Percentiles rank a stretch among this genome's conserved stretches.
Conservation (phyloP, 2,113 vertebrate genomes). For the Siniperca knerii region DNA sequence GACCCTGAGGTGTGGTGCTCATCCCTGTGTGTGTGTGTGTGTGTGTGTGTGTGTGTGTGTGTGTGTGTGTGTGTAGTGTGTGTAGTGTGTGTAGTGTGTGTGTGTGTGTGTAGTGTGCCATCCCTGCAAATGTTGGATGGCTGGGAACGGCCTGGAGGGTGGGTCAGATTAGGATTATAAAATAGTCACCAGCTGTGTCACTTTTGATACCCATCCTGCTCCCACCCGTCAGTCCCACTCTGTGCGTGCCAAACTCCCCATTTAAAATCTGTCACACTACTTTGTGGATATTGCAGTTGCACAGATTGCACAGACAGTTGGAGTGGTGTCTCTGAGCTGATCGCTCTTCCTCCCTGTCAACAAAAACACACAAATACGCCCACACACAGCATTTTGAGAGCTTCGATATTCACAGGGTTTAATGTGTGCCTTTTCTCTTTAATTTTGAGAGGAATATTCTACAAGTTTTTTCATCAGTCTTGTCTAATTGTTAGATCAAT, state of each 20-base stretch:
- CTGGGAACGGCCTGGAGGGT: slow-evolving; percentile 37
- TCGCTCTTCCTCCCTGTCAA: not conserved
- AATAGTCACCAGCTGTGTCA: slow-evolving; percentile 72
- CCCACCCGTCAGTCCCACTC: slow-evolving; percentile 31
- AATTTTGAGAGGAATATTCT: not conserved
- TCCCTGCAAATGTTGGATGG: slow-evolving; percentile 28
- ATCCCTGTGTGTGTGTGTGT: slow-evolving; percentile 9
- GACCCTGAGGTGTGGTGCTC: slow-evolving; percentile 81
- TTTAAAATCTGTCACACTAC: slow-evolving; percentile 47
- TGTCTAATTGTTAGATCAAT: not conserved
- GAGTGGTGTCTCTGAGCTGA: slow-evolving; percentile 47
- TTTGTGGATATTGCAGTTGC: slow-evolving; percentile 34
- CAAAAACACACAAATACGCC: slow-evolving; percentile 2
- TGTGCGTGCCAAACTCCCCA: slow-evolving; percentile 46
- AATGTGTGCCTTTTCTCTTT: slow-evolving; percentile 4
- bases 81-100: slow-evolving; percentile 3
- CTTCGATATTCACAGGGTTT: not conserved
- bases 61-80: slow-evolving; percentile 4
- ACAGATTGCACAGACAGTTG: slow-evolving; percentile 77
- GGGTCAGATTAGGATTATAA: slow-evolving; percentile 78
- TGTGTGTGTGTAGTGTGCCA: slow-evolving; percentile 11
- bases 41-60: slow-evolving; percentile 2
- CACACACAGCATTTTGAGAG: slow-evolving; percentile 11
- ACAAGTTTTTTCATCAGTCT: not conserved
- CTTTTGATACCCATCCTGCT: slow-evolving; percentile 66